These are phyloP conservation scores for Setophaga kirtlandii DNA, from an alignment of 2,113 vertebrate genomes.

Conservation along the genomic window DNA sequence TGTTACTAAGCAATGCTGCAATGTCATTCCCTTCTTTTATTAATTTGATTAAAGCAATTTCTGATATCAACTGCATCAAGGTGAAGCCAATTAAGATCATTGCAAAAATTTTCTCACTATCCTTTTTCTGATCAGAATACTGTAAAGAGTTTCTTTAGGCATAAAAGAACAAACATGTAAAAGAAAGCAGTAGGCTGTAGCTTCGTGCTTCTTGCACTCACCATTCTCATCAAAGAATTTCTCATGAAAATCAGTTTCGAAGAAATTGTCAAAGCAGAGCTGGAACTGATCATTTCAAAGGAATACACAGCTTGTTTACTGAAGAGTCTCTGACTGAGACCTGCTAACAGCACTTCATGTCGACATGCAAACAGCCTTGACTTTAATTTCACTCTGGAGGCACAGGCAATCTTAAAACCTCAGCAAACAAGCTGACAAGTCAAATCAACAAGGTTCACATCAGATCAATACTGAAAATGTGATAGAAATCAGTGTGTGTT, in stretches of 20 bases:
- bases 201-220: background rate
- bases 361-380: background rate
- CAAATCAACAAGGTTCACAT: conserved; percentile 7
- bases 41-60: background rate
- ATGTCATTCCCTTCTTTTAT: background rate
- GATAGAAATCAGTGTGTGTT: conserved; percentile 37
- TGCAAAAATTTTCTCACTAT: background rate
- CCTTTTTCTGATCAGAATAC: background rate
- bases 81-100: background rate
- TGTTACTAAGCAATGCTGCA: background rate
- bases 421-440: background rate
- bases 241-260: background rate
- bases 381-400: conserved; percentile 48
- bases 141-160: background rate
- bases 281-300: background rate
- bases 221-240: background rate
- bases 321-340: conserved; percentile 7
- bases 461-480: conserved; percentile 60
- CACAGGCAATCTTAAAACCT: background rate
- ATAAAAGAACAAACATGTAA: background rate
- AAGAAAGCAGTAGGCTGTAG: background rate
- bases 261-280: background rate
- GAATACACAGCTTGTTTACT: background rate
- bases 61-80: background rate
- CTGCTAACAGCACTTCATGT: conserved; percentile 12